phyloP scores from a whole-genome alignment of 2,888 invertebrate species.

The Xylophagus ater region DNA sequence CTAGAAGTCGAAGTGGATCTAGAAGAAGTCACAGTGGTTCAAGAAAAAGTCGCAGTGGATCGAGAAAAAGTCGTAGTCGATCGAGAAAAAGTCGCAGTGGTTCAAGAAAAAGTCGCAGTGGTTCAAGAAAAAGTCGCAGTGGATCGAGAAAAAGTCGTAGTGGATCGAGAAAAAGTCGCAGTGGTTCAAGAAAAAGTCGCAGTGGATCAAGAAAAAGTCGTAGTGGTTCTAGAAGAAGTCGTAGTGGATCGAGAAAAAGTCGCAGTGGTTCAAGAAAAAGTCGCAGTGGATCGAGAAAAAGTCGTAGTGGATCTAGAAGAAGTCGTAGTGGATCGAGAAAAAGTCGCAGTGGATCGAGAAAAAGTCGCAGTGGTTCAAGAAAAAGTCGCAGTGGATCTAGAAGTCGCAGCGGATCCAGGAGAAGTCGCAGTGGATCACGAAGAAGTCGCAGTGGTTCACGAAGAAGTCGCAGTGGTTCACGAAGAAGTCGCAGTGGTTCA shows the following conservation, averaged over 20 bases:
- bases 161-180: constrained; percentile 21
- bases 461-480: constrained; percentile 16
- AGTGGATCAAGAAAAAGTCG: constrained; percentile 25
- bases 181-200: constrained; percentile 21
- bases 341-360: constrained; percentile 15
- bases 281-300: constrained; percentile 20
- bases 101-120: constrained; percentile 22
- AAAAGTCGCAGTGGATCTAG: constrained; percentile 22
- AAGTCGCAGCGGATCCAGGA: constrained; percentile 22
- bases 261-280: constrained; percentile 23
- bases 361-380: constrained; percentile 27
- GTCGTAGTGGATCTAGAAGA: constrained; percentile 21
- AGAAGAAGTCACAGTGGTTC: constrained; percentile 9
- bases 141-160: constrained; percentile 19
- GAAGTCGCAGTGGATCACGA: constrained; percentile 27
- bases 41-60: constrained; percentile 13
- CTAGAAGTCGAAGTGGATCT: constrained; percentile 17
- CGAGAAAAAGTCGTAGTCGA: constrained; percentile 20
- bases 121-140: constrained; percentile 10
- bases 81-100: constrained; percentile 18
- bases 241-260: constrained; percentile 13
- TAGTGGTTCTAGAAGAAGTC: constrained; percentile 10
- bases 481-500: constrained; percentile 19
- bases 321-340: constrained; percentile 21
- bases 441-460: constrained; percentile 23